Conservation (phyloP, 2,113 vertebrate species). For the Melanerpes aurifrons region DNA sequence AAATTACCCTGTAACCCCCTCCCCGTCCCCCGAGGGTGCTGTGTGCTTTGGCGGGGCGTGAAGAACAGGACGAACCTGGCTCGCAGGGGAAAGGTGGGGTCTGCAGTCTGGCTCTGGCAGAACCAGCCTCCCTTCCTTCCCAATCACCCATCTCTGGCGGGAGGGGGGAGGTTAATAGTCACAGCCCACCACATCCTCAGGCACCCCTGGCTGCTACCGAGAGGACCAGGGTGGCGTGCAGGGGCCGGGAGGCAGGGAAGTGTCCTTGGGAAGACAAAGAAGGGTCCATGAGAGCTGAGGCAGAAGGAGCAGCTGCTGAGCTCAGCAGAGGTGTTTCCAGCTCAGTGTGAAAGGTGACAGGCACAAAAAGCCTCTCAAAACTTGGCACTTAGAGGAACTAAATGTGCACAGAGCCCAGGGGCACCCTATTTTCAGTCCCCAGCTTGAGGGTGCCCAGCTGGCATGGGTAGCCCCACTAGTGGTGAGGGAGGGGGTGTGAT, state of each 20-base stretch:
- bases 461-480: fast-evolving
- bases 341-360: background rate
- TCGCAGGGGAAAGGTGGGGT: background rate
- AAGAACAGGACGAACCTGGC: background rate
- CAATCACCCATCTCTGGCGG: fast-evolving
- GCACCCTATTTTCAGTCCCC: fast-evolving
- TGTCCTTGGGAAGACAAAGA: background rate
- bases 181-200: fast-evolving
- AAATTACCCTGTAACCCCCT: background rate
- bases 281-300: background rate
- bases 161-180: no score
- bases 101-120: background rate
- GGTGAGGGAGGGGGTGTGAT: background rate
- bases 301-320: constrained; percentile 14
- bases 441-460: fast-evolving
- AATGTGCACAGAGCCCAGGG: background rate
- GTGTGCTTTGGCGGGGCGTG: fast-evolving
- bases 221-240: background rate
- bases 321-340: background rate
- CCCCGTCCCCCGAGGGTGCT: background rate
- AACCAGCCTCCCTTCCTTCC: background rate
- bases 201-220: background rate
- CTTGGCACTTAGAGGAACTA: background rate
- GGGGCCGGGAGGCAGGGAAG: background rate
- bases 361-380: background rate